Evolutionary conservation across 2,113 vertebrate species (phyloP), one percentile per base, ranked within the genome.

Genomic region (Tupaia chinensis): DNA sequence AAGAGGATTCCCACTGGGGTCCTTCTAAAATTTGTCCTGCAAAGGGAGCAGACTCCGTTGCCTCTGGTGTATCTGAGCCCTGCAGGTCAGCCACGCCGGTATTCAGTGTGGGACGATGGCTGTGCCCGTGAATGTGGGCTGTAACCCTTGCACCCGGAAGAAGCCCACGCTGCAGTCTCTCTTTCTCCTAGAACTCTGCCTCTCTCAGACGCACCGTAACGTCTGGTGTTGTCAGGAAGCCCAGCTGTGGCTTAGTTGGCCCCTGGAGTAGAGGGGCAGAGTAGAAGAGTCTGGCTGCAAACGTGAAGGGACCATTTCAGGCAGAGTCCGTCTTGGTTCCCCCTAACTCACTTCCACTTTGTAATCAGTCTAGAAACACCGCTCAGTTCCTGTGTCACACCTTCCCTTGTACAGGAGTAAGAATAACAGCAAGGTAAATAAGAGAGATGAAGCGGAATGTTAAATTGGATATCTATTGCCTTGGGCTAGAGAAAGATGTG

Each of bases 31-130:
- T 17, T 13, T 77, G 72, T n/a, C 34, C 76, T 69, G 54, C 54
- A 34, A 34, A 73, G 0, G 27, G 70, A 90, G 85, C 3, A 20
- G 80, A 20, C 0, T 25, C 65, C 29, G 5, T 54, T 60, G 63
- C 12, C 44, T 92, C 87, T 85, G 23, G 58, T 6, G 78, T 29
- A 68, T 4, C 0, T 0, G 44, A 61, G 89, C 80, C 73, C 68
- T 1, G 12, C 6, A 60, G 25, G 60, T 0, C 81, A 17, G 17
- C 1, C 19, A 4, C 6, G n/a, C 34, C 69, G 29, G 58, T 8
- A 63, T 34, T 69, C 32, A 13, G 76, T 0, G 8, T 0, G 0
- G 0, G 22, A 54, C 63, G 29, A 79, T 94, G 72, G 68, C 72
- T 23, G 34, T 87, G 80, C 76, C 65, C 23, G 83, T n/a, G 95